phyloP scores from a whole-genome alignment of 2,888 invertebrate species.

The Eucera pruinosa region DNA sequence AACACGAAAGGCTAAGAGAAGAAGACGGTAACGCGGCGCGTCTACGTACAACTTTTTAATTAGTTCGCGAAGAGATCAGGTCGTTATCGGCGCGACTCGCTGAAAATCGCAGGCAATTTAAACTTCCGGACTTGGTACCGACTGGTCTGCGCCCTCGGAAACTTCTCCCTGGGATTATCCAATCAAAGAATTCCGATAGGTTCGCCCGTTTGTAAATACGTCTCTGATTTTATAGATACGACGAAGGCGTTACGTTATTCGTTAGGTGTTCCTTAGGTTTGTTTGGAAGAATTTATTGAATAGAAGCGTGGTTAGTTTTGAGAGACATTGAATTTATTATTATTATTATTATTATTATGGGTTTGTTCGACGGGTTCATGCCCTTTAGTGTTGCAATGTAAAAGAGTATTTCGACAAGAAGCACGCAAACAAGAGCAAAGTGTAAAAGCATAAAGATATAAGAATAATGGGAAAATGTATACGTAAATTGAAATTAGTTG shows the following conservation, averaged over 20 bases:
- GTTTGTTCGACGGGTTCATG: no score
- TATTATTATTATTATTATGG: no score
- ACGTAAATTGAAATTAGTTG: no score
- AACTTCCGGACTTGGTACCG: conserved; percentile 56
- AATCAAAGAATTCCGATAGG: conserved; percentile 51
- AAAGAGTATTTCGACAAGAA: no score
- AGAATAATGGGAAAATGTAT: no score
- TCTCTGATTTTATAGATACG: neutral
- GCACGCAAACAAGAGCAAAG: no score
- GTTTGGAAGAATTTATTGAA: no score
- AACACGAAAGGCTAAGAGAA: neutral
- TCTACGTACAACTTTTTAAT: conserved; percentile 67
- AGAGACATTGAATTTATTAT: no score
- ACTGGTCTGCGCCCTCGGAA: conserved; percentile 1
- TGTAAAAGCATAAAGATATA: no score
- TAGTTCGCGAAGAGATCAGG: conserved; percentile 35
- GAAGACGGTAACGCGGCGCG: conserved; percentile 22
- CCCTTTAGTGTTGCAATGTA: no score
- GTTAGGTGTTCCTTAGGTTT: no score
- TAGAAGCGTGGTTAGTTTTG: no score
- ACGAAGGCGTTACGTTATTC: neutral
- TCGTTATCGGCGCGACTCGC: conserved; percentile 54
- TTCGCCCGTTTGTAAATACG: conserved; percentile 30
- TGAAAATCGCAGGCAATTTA: conserved; percentile 61
- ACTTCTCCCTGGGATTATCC: conserved; percentile 39